Evolutionary conservation across 2,113 vertebrate genomes (phyloP).

Genomic region (Corythoichthys intestinalis): DNA sequence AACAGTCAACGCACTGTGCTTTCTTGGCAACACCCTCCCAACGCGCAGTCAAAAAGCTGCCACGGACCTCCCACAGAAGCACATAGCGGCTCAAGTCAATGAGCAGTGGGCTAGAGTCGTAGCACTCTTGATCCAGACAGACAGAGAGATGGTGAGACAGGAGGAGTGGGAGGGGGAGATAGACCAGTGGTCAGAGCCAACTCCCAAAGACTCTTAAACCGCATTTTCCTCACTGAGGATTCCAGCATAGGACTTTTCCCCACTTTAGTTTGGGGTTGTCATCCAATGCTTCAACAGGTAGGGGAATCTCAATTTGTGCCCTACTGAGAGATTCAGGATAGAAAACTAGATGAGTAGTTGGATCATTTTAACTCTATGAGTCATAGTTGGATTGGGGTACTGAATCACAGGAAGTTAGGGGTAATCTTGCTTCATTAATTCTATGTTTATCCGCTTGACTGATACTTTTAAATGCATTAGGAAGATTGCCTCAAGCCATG

Average conservation of each 20-base stretch:
- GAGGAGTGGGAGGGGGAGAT: slow-evolving; percentile 43
- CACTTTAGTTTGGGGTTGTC: slow-evolving; percentile 35
- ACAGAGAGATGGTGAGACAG: slow-evolving; percentile 25
- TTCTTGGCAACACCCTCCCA: slow-evolving; percentile 12
- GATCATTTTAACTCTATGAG: neutral
- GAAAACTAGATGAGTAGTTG: slow-evolving; percentile 7
- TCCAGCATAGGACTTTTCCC: slow-evolving; percentile 42
- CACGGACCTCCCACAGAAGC: slow-evolving; percentile 56
- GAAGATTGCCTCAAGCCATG: slow-evolving; percentile 1
- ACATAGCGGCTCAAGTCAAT: slow-evolving; percentile 31
- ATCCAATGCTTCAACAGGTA: slow-evolving; percentile 50
- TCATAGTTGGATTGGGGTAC: slow-evolving; percentile 29
- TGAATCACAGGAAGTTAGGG: slow-evolving; percentile 41
- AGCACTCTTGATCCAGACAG: slow-evolving; percentile 28
- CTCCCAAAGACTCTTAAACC: slow-evolving; percentile 26
- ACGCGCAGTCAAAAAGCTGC: slow-evolving; percentile 41
- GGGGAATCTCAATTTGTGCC: slow-evolving; percentile 26
- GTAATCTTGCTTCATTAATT: slow-evolving; percentile 48
- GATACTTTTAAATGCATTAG: slow-evolving; percentile 19
- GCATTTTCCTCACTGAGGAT: slow-evolving; percentile 25
- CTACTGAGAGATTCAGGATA: slow-evolving; percentile 1
- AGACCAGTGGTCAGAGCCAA: slow-evolving; percentile 31
- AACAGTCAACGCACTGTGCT: slow-evolving; percentile 10
- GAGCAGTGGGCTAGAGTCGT: slow-evolving; percentile 31
- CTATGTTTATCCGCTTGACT: slow-evolving; percentile 48